Conservation (phyloP, 2,113 vertebrate species). For the Thalassarche chlororhynchos region DNA sequence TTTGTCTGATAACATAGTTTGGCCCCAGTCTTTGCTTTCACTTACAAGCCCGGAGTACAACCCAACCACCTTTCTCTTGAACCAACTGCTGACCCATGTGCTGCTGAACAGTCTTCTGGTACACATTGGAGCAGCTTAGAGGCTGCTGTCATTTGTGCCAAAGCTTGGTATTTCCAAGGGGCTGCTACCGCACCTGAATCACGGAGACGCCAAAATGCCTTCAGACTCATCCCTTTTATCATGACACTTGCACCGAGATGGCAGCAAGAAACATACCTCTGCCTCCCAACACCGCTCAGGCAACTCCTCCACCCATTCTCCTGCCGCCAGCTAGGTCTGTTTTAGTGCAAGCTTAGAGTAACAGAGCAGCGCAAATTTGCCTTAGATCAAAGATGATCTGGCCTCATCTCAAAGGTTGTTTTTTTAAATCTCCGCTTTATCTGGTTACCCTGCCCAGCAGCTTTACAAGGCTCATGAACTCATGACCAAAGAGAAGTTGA, state of each 20-base stretch:
- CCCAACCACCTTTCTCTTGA: neutral
- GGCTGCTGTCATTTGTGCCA: neutral
- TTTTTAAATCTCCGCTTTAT: neutral
- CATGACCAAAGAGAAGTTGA: neutral
- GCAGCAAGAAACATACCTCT: neutral
- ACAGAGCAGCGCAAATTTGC: neutral
- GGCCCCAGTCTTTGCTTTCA: neutral
- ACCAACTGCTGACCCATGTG: fast-evolving
- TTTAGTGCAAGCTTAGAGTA: neutral
- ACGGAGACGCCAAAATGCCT: neutral
- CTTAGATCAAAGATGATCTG: neutral
- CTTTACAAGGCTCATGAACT: slow-evolving; percentile 28
- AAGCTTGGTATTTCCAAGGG: neutral
- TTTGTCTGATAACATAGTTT: neutral
- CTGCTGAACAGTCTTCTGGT: neutral
- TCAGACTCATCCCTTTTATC: neutral
- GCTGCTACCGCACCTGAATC: neutral
- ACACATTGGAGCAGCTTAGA: neutral
- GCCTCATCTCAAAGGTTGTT: neutral
- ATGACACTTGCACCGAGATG: neutral
- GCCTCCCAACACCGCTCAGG: neutral
- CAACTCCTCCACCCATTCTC: neutral
- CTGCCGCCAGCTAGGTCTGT: neutral
- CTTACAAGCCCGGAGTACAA: neutral
- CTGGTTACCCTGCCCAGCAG: neutral